Evolutionary conservation across 2,113 vertebrate genomes (phyloP).

Genomic region (Sturnira hondurensis): DNA sequence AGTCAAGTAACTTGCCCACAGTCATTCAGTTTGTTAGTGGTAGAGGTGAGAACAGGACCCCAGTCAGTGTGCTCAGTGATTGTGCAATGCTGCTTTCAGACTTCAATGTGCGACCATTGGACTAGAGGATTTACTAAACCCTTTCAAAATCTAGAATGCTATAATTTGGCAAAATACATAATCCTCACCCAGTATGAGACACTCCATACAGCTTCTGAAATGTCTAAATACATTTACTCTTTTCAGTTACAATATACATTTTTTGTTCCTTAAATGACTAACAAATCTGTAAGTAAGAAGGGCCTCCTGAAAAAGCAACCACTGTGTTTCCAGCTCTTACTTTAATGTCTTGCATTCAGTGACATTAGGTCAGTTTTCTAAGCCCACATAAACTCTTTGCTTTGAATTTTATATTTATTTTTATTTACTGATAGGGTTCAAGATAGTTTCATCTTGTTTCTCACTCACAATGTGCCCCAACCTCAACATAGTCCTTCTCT

Average conservation of each 20-base stretch:
- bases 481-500: neutral
- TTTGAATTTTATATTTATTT: too few species aligned
- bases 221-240: neutral
- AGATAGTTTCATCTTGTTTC: neutral
- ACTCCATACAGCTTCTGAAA: neutral
- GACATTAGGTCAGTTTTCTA: neutral
- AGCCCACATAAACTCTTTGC: neutral
- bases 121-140: neutral
- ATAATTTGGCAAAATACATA: neutral
- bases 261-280: neutral
- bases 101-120: neutral
- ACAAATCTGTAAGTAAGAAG: neutral
- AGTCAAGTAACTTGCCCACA: neutral
- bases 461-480: neutral
- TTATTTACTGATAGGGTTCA: neutral
- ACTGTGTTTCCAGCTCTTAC: neutral
- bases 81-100: neutral
- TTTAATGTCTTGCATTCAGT: neutral
- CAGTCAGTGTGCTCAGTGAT: neutral
- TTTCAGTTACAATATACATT: neutral
- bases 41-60: neutral
- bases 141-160: neutral
- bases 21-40: neutral
- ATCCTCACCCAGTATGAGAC: neutral
- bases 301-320: neutral